Evolutionary conservation across 2,113 vertebrate genomes (phyloP).

Genomic region (Picathartes gymnocephalus): DNA sequence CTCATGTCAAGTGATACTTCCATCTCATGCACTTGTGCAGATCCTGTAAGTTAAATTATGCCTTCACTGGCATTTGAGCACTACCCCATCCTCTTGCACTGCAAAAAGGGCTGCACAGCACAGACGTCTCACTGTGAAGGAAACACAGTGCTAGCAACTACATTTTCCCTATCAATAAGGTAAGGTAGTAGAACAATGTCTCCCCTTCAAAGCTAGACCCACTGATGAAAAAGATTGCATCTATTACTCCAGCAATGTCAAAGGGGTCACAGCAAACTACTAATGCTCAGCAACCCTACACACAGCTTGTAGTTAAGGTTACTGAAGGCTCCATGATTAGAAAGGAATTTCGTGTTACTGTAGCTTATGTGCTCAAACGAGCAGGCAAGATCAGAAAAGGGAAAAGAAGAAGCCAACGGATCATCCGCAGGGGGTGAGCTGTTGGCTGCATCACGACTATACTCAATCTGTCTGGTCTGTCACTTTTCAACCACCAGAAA

Average conservation of each 20-base stretch:
- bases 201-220: background rate
- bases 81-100: background rate
- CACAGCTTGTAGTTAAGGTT: background rate
- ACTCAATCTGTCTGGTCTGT: background rate
- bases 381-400: background rate
- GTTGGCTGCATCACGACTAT: background rate
- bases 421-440: background rate
- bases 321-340: background rate
- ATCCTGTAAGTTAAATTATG: background rate
- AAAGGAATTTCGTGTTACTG: background rate
- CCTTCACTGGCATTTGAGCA: background rate
- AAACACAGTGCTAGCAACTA: background rate
- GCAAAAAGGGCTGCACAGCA: background rate
- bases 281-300: background rate
- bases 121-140: background rate
- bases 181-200: background rate
- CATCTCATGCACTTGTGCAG: background rate
- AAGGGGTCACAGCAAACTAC: background rate
- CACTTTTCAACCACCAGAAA: background rate
- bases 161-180: background rate
- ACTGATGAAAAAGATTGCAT: background rate
- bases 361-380: rapidly evolving
- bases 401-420: background rate
- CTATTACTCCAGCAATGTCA: background rate
- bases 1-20: background rate